A percentile compares a stretch with the other conserved stretches of the same genome.
Evolutionary conservation across 1,140 invertebrate species (phyloP).

Genomic region (Spodoptera frugiperda): DNA sequence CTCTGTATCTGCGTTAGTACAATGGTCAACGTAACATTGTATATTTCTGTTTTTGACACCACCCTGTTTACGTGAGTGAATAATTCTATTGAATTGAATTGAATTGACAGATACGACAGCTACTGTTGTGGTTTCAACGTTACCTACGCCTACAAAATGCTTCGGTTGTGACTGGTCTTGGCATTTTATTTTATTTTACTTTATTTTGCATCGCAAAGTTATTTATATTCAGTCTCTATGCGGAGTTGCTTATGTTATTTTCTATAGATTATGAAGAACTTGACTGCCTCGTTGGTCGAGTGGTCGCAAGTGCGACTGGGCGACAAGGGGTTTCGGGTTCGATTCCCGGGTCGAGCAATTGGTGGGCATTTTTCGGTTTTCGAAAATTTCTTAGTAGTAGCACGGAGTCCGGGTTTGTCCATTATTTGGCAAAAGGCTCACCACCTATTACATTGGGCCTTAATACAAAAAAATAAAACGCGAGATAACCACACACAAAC

Average conservation of each 20-base stretch:
- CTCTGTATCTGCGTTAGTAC: slow-evolving; percentile 37
- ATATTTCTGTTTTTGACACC: slow-evolving; percentile 43
- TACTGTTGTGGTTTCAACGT: not conserved
- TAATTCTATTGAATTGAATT: slow-evolving; percentile 34
- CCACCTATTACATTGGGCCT: no score
- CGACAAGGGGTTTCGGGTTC: no score
- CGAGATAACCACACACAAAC: no score
- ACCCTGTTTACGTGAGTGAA: slow-evolving; percentile 25
- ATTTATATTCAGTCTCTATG: not conserved
- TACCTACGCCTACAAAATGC: not conserved
- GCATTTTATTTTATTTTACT: not conserved
- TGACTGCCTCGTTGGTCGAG: no score
- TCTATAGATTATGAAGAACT: no score
- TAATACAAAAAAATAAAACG: no score
- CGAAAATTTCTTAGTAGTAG: no score
- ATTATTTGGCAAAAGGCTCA: no score
- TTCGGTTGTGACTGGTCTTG: not conserved
- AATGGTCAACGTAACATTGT: slow-evolving; percentile 18
- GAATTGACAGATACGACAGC: slow-evolving; percentile 16
- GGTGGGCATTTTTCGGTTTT: no score
- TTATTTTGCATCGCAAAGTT: not conserved
- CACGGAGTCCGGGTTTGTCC: no score
- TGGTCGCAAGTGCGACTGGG: no score
- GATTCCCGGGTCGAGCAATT: no score
- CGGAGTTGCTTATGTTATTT: not conserved